Evolutionary conservation across 2,797 vertebrate species (phyloP), one percentile per base, ranked within the genome.

Genomic region (Sebastes vulpes): DNA sequence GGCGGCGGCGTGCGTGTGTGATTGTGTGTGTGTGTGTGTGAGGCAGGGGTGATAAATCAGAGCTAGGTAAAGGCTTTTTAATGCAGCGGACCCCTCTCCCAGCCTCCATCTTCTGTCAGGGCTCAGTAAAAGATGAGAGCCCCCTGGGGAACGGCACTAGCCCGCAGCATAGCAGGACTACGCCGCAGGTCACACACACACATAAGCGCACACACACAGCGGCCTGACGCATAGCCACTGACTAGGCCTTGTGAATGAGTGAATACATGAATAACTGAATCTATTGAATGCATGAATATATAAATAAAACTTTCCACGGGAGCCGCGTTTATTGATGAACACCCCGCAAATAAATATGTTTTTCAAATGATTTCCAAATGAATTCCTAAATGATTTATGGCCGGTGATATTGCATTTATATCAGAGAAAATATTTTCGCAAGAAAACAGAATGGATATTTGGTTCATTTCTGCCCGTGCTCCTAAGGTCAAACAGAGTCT

Each of bases 21-120:
- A 54, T 53, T 75, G 81, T 71, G 74, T 63, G 78, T 57, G 75
- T 59, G 82, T 72, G 63, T 75, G 90, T 73, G 89, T 73, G 86
- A 92, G 93, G 93, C 90, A 90, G 90, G 79, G 93, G 92, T 94
- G 93, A 97, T 97, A 97, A 97, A 97, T 97, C 96, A 97, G 95
- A 82, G 89, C 93, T 90, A 95, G 95, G 95, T 96, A 96, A 97
- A 96, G 96, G 95, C 94, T 97, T 97, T 97, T 97, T 96, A 96
- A 96, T 96, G 95, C 95, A 96, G 95, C 95, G 81, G 92, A 96
- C 96, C 93, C 93, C 88, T 94, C 95, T 95, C 91, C 89, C 95
- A 94, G 93, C 95, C 96, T 96, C 95, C 95, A 96, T 96, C 95
- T 96, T 96, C 95, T 96, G 95, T 96, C 94, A 96, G 92, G 93